These are phyloP conservation scores for Crenichthys baileyi DNA, from an alignment of 2,797 vertebrate species.

Conservation along the genomic window DNA sequence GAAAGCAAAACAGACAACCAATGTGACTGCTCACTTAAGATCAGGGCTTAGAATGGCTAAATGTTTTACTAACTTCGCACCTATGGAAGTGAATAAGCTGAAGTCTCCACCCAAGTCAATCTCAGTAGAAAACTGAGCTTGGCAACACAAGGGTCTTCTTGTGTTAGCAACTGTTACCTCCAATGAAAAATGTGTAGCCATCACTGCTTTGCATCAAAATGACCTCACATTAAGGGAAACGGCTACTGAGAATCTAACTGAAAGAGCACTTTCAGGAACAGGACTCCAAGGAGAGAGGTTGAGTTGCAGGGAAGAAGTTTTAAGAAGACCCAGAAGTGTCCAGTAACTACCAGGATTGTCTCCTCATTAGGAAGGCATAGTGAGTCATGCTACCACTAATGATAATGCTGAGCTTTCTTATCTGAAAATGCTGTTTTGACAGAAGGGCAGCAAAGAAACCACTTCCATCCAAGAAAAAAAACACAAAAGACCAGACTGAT, in stretches of 20 bases:
- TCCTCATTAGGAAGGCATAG: background rate
- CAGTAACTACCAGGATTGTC: background rate
- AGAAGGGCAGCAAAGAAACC: background rate
- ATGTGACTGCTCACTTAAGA: too few species aligned
- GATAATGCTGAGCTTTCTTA: background rate
- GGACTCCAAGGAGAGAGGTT: background rate
- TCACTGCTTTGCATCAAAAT: background rate
- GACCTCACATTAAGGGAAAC: background rate
- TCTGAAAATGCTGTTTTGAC: background rate
- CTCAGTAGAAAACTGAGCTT: too few species aligned
- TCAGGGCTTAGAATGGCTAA: too few species aligned
- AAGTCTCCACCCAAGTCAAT: too few species aligned
- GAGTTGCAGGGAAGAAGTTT: background rate
- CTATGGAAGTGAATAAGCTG: too few species aligned
- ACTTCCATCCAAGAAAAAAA: background rate
- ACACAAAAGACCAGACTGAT: too few species aligned
- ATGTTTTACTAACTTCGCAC: too few species aligned
- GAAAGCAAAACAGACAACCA: too few species aligned
- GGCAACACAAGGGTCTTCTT: too few species aligned
- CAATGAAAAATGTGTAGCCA: too few species aligned
- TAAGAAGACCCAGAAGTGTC: background rate
- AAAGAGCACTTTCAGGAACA: too few species aligned
- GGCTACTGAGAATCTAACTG: background rate
- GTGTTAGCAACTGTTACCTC: too few species aligned
- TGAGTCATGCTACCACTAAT: background rate